Base-by-base conservation (phyloP, 2,888 invertebrate genomes). In the Caradrina clavipalpis region DNA sequence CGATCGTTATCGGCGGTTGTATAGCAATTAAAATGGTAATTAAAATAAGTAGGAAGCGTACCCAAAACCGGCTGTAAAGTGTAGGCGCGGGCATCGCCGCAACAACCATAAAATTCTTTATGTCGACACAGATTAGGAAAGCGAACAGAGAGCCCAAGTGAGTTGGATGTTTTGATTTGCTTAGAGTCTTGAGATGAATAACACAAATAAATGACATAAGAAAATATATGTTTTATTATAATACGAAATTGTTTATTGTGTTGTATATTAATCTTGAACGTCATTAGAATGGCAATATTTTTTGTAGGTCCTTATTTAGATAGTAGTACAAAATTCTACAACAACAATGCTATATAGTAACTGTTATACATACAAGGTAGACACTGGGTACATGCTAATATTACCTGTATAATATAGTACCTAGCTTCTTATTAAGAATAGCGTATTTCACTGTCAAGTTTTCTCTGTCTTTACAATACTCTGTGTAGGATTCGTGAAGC, bases 21-120 rank as follows among this genome's bases (percentile, higher is more conserved):
- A 90, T 88, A 89, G 89, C 87, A 93, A 93, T 94, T 92, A 93
- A 92, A 92, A 92, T 90, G 90, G 88, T 92, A 93, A 95, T 95
- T 95, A 93, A 93, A 92, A 92, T 91, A 92, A 91, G 92, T 92
- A 93, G 93, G 92, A 93, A 94, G 91, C 88, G 88, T 84, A 88
- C 88, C 88, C 89, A 86, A 91, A 92, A 88, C 90, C 87, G 88
- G 89, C 89, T 89, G 88, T 92, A 90, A 91, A 90, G 88, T 84
- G 88, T 92, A 92, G 92, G 92, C 91, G 91, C 91, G 88, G 87
- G 88, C 87, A 85, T 77, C 81, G 86, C 89, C 88, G 78, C 87
- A 87, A 89, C 88, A 88, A 86, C 89, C 89, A 92, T 95, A 93
- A 94, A 93, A 93, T 89, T 88, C 84, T 93, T 92, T 92, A 91